phyloP scores from a whole-genome alignment of 2,797 vertebrate genomes.

The Melanotaenia parkinsoni region DNA sequence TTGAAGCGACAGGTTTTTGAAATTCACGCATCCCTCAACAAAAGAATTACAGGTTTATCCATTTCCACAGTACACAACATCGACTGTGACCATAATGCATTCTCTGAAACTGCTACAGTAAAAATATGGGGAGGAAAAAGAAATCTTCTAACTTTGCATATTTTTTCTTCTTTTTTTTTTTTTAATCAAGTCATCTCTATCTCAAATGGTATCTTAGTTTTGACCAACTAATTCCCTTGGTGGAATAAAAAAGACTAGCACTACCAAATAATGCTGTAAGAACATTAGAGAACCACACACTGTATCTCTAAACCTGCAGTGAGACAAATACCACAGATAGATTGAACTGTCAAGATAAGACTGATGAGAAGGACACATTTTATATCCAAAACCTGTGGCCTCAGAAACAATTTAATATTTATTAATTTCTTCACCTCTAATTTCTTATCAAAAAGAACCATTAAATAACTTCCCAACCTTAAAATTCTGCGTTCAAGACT shows the following conservation, averaged over 20 bases:
- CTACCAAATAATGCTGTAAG: constrained; percentile 20
- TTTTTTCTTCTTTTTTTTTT: not conserved
- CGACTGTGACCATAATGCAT: not conserved
- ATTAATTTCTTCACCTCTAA: not conserved
- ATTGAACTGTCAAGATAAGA: constrained; percentile 55
- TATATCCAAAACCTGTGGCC: constrained; percentile 37
- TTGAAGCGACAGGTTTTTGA: not conserved
- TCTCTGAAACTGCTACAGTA: too few relatives aligned
- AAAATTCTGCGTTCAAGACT: too few relatives aligned
- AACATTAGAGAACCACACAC: constrained; percentile 31
- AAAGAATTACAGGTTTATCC: not conserved
- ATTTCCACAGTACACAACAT: not conserved
- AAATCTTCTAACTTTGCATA: constrained; percentile 3
- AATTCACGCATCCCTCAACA: not conserved
- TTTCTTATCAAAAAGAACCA: not conserved
- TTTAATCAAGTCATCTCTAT: not conserved
- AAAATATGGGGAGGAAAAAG: not conserved
- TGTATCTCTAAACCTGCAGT: constrained; percentile 24
- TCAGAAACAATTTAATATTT: constrained; percentile 13
- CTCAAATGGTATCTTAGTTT: not conserved
- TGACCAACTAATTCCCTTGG: constrained; percentile 6
- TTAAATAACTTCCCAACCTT: too few relatives aligned
- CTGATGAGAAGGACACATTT: constrained; percentile 40
- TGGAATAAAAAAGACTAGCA: constrained; percentile 16
- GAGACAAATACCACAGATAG: constrained; percentile 47